Evolutionary conservation across 2,113 vertebrate species (phyloP).

Genomic region (Nerophis ophidion): DNA sequence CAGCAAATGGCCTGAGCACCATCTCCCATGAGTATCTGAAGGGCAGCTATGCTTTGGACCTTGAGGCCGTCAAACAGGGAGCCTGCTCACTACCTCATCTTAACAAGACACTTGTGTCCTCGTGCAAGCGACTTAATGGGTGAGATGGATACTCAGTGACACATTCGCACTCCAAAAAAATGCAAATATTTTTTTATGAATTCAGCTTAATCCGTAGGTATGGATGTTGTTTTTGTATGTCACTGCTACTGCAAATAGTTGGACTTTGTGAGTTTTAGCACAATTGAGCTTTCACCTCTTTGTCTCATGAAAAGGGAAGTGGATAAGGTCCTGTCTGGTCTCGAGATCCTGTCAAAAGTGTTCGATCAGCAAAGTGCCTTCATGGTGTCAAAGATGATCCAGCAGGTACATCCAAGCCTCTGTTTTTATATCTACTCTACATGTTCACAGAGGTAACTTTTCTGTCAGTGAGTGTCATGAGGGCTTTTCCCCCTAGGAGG

Average conservation of each 20-base stretch:
- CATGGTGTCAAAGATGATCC: conserved; percentile 87
- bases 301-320: conserved; percentile 75
- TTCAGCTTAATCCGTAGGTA: too few relatives aligned
- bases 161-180: not conserved
- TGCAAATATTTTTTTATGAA: not conserved
- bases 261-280: not conserved
- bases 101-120: conserved; percentile 85
- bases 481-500: not conserved
- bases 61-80: conserved; percentile 87
- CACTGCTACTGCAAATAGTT: not conserved
- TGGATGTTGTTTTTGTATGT: not conserved
- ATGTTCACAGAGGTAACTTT: not conserved
- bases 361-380: conserved; percentile 94
- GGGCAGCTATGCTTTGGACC: conserved; percentile 88
- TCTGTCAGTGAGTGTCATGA: conserved; percentile 4
- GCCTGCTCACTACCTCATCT: conserved; percentile 86
- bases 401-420: conserved; percentile 74
- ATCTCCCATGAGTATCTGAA: conserved; percentile 93
- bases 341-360: conserved; percentile 93
- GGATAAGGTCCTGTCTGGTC: conserved; percentile 88
- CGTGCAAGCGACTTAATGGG: conserved; percentile 91
- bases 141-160: conserved; percentile 41
- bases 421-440: not conserved
- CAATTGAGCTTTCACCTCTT: not conserved
- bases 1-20: conserved; percentile 84